Evolutionary conservation across 2,113 vertebrate genomes (phyloP).

Genomic region (Dromas ardeola): DNA sequence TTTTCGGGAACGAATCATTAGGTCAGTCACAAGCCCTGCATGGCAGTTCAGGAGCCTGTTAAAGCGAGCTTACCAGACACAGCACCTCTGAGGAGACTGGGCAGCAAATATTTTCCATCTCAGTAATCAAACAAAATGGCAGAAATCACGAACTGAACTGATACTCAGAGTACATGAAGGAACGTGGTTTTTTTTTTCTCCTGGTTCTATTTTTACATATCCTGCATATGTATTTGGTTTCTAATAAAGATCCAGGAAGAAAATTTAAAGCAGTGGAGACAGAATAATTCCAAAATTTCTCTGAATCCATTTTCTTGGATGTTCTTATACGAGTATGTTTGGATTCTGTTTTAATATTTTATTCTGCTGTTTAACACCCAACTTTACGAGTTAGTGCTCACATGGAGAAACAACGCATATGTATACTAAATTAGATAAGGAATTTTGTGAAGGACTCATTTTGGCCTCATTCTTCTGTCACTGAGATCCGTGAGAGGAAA

Average conservation of each 20-base stretch:
- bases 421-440: neutral
- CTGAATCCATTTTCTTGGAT: neutral
- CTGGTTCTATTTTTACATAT: neutral
- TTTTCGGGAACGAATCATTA: neutral
- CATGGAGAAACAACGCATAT: neutral
- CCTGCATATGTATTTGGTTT: neutral
- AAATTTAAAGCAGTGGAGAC: neutral
- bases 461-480: neutral
- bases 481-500: neutral
- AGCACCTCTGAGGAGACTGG: neutral
- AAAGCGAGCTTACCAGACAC: neutral
- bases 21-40: neutral
- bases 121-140: neutral
- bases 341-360: neutral
- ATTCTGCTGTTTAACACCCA: neutral
- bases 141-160: neutral
- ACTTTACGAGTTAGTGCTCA: neutral
- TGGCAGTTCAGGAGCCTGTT: neutral
- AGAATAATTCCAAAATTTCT: neutral
- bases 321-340: neutral
- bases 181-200: neutral
- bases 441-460: neutral
- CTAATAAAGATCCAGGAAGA: neutral
- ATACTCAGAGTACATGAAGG: neutral
- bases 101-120: neutral